These are phyloP conservation scores for Helicoverpa armigera DNA, from an alignment of 1,140 invertebrate species.

Conservation along the genomic window DNA sequence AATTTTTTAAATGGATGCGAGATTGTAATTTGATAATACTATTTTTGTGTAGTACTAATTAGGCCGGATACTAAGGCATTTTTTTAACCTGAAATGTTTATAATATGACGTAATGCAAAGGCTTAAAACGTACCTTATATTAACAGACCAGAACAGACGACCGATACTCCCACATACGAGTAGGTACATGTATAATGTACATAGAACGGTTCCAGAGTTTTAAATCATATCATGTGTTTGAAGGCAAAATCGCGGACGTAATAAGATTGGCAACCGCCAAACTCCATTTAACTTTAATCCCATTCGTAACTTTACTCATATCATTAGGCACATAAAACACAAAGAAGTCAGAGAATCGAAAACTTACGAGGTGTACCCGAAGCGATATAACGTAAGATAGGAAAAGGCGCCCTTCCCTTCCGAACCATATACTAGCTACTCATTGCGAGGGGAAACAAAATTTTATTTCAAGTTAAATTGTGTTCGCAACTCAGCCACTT, in stretches of 20 bases:
- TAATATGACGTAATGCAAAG: too few species aligned
- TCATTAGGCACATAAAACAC: constrained; percentile 77
- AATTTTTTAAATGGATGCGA: background rate
- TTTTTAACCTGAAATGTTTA: too few species aligned
- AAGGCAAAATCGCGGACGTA: constrained; percentile 36
- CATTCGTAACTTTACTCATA: constrained; percentile 63
- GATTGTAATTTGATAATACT: too few species aligned
- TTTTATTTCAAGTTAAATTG: constrained; percentile 85
- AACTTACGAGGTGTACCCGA: constrained; percentile 75
- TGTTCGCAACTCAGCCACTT: constrained; percentile 77
- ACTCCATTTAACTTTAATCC: constrained; percentile 61
- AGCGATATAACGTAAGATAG: constrained; percentile 74
- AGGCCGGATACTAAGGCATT: too few species aligned
- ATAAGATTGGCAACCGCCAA: constrained; percentile 46
- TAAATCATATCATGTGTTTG: background rate
- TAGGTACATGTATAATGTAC: too few species aligned
- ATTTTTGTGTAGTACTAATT: too few species aligned
- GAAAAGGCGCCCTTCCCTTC: constrained; percentile 69
- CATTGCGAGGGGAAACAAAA: constrained; percentile 77
- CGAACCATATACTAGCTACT: constrained; percentile 78
- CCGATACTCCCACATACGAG: too few species aligned
- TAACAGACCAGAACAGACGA: too few species aligned
- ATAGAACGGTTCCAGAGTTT: background rate
- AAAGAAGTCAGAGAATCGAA: constrained; percentile 74
- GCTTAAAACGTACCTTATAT: too few species aligned